Evolutionary conservation across 2,797 vertebrate species (phyloP).

Genomic region (Anniella stebbinsi): DNA sequence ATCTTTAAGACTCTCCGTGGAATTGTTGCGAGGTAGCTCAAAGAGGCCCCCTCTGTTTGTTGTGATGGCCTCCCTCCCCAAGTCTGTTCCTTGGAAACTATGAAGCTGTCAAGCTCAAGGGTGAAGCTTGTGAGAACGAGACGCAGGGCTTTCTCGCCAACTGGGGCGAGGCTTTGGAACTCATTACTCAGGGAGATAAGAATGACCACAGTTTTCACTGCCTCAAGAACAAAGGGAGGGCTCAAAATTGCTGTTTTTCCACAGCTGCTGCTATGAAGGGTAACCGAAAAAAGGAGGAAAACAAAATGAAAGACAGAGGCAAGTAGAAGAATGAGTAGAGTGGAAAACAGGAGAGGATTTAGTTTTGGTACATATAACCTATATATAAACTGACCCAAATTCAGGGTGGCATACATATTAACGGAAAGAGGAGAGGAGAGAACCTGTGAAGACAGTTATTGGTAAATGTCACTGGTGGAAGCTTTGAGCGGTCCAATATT

Average conservation of each 20-base stretch:
- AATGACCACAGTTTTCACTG: not conserved
- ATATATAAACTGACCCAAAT: not conserved
- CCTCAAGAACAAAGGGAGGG: conserved; percentile 3
- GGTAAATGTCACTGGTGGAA: not conserved
- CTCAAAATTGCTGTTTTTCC: not conserved
- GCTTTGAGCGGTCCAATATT: not conserved
- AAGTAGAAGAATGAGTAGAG: not conserved
- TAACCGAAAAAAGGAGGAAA: not conserved
- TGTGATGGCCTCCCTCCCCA: conserved; percentile 11
- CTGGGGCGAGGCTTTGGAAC: conserved; percentile 33
- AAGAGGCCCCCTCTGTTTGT: conserved; percentile 10
- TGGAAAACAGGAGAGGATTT: not conserved
- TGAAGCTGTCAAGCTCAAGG: conserved; percentile 51
- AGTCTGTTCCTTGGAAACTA: conserved; percentile 41
- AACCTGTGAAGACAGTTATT: not conserved
- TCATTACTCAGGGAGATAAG: conserved; percentile 49
- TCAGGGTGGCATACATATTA: not conserved
- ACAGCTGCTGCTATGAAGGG: not conserved
- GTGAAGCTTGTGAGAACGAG: conserved; percentile 44
- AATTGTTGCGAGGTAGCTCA: conserved; percentile 41
- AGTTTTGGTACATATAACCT: not conserved
- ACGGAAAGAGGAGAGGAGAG: not conserved
- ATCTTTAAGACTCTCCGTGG: conserved; percentile 23
- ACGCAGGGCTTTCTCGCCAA: conserved; percentile 27
- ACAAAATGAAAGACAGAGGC: not conserved